Evolutionary conservation across 1,140 invertebrate genomes (phyloP).

Genomic region (Bombus sibiricus): DNA sequence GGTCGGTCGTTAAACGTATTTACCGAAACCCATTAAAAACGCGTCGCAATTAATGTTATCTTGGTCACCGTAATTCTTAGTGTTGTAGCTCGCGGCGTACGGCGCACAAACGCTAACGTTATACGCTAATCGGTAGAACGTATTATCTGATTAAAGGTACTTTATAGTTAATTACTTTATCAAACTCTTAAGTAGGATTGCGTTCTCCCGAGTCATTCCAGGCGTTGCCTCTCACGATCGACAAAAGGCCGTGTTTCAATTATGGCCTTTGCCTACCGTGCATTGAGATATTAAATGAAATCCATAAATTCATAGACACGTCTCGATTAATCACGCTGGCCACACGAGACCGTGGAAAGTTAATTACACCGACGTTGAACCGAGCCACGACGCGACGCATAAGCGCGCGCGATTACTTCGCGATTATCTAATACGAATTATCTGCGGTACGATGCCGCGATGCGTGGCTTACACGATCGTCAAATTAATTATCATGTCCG

Average conservation of each 20-base stretch:
- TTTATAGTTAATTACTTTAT: conserved; percentile 70
- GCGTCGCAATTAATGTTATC: conserved; percentile 37
- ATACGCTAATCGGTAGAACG: conserved; percentile 40
- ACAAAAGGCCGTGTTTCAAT: conserved; percentile 66
- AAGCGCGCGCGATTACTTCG: conserved; percentile 56
- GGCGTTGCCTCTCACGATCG: conserved; percentile 61
- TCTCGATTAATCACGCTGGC: conserved; percentile 64
- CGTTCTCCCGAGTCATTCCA: conserved; percentile 51
- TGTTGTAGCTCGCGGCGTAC: neutral
- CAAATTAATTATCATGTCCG: conserved; percentile 59
- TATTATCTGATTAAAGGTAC: conserved; percentile 63
- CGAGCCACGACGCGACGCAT: conserved; percentile 24
- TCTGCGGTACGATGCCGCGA: conserved; percentile 48
- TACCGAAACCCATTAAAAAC: conserved; percentile 16
- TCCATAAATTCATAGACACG: conserved; percentile 70
- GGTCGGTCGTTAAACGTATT: neutral
- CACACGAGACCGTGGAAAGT: conserved; percentile 56
- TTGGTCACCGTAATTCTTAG: conserved; percentile 2
- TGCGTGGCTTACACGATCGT: conserved; percentile 48
- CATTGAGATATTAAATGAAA: conserved; percentile 73
- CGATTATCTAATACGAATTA: conserved; percentile 68
- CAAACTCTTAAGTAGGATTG: conserved; percentile 64
- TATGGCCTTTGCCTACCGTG: conserved; percentile 48
- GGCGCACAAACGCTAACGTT: neutral
- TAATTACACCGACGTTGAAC: conserved; percentile 51